These are phyloP conservation scores for Mylabris sibirica DNA, from an alignment of 2,888 invertebrate genomes.

Conservation along the genomic window DNA sequence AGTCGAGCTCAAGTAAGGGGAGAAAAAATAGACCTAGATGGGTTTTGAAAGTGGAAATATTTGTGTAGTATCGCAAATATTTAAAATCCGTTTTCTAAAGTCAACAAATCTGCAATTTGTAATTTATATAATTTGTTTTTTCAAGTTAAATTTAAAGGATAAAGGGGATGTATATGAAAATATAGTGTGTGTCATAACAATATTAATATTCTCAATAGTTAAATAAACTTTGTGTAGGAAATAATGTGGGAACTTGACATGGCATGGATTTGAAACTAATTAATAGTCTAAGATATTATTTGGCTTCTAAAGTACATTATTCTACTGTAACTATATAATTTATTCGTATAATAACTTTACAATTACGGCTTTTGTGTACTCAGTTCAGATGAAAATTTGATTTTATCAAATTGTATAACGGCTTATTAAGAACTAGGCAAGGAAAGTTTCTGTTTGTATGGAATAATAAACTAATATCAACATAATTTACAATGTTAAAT, in stretches of 20 bases:
- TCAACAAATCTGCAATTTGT: no score
- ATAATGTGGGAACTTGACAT: neutral
- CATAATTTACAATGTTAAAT: neutral
- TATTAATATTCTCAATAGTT: neutral
- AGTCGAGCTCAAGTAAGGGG: no score
- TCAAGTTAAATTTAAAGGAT: neutral
- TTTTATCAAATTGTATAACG: neutral
- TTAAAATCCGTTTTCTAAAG: neutral
- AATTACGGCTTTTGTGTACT: neutral
- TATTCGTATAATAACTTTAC: neutral
- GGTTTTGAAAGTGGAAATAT: no score
- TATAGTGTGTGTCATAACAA: slow-evolving; percentile 4
- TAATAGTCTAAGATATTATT: slow-evolving; percentile 21
- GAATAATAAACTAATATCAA: neutral
- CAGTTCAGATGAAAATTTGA: neutral
- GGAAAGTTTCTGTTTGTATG: neutral
- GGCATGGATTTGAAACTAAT: slow-evolving; percentile 28
- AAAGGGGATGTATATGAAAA: neutral
- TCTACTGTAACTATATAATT: neutral
- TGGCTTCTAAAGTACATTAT: neutral
- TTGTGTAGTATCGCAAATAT: no score
- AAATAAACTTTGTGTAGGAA: neutral
- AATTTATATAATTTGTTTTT: neutral
- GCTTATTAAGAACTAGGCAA: neutral
- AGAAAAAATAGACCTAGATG: no score